Evolutionary conservation across 1,140 invertebrate genomes (phyloP), one percentile per base, ranked within the genome.

Genomic region (Dolichoris vasculosae): DNA sequence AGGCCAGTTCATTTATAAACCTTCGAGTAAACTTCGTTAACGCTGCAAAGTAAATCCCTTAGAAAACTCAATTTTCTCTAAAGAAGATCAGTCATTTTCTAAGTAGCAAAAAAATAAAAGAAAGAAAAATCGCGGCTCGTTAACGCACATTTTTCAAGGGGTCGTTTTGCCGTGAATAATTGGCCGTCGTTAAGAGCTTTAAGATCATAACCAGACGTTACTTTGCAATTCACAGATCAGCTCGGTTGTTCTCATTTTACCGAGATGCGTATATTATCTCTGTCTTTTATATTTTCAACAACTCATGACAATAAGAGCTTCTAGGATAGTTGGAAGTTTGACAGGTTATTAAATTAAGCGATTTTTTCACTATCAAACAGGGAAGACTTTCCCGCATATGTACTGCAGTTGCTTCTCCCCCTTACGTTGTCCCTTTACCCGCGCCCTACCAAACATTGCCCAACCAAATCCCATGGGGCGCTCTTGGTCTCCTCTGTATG

Each of bases 301-400:
- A 86, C 67, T 63, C 51, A 63, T 35, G 71, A 55, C 43, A 43
- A 63, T n/a, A 78, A 35, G 71, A 81, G 80, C 48, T 8, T 63
- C 43, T 82, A 64, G 71, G 73, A 73, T 82, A 69, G 38, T 26
- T 76, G 55, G 55, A 59, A 69, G 51, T 90, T 90, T 88, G 89
- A 91, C 89, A 90, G 90, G 89, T 91, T 91, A 91, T 91, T 91
- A 91, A 91, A 91, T 91, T 91, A 91, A 91, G 91, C 91, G 90
- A 91, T 91, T 90, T 89, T 89, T 89, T 59, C 43, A 75, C 67
- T 59, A 89, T 89, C 88, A 88, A 84, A 80, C 83, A 77, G 76
- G 76, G 86, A 76, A 83, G 77, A 85, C 75, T 59, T 51, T 84
- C 81, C 64, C 71, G 78, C 64, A 76, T 73, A 73, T 73, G 69